Evolutionary conservation across 2,797 vertebrate genomes (phyloP), one percentile per base, ranked within the genome.

Genomic region (Falco concolor): DNA sequence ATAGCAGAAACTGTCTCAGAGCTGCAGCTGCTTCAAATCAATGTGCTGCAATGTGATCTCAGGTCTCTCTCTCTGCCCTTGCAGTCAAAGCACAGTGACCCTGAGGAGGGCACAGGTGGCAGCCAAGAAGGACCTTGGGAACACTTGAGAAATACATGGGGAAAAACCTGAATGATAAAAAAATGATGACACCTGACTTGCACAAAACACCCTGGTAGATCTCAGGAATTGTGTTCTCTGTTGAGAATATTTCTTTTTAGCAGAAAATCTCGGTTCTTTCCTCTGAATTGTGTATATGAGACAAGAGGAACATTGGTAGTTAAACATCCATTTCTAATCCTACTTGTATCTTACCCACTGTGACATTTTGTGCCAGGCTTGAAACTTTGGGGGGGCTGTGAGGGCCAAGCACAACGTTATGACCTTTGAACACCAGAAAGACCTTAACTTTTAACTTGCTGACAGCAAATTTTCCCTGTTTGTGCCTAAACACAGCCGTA

Each of bases 11-110:
- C 59, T 56, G 79, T 82, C 88, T 95, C 67, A 61, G 80, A 95
- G 69, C 79, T 83, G 90, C 93, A 96, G 87, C 91, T 97, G 95
- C 95, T 97, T 72, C 90, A 87, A 84, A 96, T 88, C 87, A 45
- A 23, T 82, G 70, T 53, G 73, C 90, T 89, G 87, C 91, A 70
- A 72, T 50, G 77, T 89, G 60, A 93, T 78, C 84, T 90, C 44
- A 45, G 63, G 64, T 59, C 75, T 90, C 76, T 90, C 82, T 75
- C 72, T 75, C 69, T 84, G 84, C 61, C 49, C 78, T 85, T 5
- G 8, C 74, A 97, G 91, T 72, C 79, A 85, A 93, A 94, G 84
- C 23, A 1, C 67, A 89, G 79, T 68, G 83, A 92, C 74, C 76
- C 90, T 95, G 81, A 69, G 52, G 45, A 90, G 68, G 38, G 12